phyloP scores from a whole-genome alignment of 2,113 vertebrate genomes.

The Scatophagus argus region DNA sequence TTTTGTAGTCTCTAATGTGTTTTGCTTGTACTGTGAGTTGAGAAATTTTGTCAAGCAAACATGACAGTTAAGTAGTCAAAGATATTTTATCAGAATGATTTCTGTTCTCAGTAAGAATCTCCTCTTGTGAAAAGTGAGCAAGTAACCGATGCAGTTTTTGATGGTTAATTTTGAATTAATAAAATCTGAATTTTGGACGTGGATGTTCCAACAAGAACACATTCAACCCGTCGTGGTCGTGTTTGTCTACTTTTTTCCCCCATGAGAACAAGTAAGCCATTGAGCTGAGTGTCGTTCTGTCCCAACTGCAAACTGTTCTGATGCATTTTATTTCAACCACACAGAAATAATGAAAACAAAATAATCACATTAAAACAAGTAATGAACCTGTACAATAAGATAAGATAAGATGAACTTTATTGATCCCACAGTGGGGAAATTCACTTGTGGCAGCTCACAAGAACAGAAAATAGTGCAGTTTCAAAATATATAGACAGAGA shows the following conservation, averaged over 20 bases:
- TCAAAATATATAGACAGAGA: no score
- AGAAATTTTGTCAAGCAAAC: constrained; percentile 14
- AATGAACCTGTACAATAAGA: no score
- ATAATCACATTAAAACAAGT: no score
- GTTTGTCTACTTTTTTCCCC: constrained; percentile 1
- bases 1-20: constrained; percentile 1
- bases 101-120: constrained; percentile 24
- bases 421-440: no score
- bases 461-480: no score
- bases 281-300: background rate
- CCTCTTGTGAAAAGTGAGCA: constrained; percentile 36
- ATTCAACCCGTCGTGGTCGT: background rate
- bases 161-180: constrained; percentile 62
- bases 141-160: constrained; percentile 36
- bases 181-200: constrained; percentile 48
- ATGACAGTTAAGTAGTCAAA: background rate
- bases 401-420: no score
- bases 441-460: no score
- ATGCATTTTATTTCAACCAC: no score
- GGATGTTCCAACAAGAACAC: constrained; percentile 28
- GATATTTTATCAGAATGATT: constrained; percentile 20
- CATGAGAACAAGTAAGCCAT: background rate
- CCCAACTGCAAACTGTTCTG: background rate
- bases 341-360: no score
- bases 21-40: background rate